Evolutionary conservation across 2,888 invertebrate genomes (phyloP), one percentile per base, ranked within the genome.

Genomic region (Dryocosmus kuriphilus): DNA sequence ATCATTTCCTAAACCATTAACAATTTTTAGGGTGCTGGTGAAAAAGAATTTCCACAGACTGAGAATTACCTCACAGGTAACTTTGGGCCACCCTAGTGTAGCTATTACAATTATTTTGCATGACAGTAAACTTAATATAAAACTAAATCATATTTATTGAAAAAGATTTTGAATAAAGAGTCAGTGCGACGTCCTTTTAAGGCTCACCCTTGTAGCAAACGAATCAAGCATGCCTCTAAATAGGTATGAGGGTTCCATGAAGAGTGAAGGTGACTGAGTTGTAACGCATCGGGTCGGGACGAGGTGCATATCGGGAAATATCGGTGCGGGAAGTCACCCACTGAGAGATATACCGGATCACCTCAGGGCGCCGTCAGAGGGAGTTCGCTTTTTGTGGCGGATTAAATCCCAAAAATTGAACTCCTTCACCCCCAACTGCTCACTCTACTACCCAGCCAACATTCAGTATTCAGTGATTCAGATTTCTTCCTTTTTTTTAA

Each of bases 281-380:
- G 65, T 22, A 63, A n/a, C 32, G 65, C 38, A 65, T 38, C 38
- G 38, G 65, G 51, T 27, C 67, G 46, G 67, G 22, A 67, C 27
- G 67, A 71, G 30, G 67, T 71, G 51, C 67, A 71, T 71, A 71
- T 71, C 46, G 67, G 51, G 30, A 71, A 71, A 71, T 51, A 76
- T 77, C 77, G 74, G 76, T 61, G 77, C 61, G 77, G 79, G 81
- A 76, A 74, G 79, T 78, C 82, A 78, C 81, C 82, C 76, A 81
- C 82, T 81, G 80, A 30, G 82, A 82, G 79, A 81, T 78, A 82
- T 78, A 81, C 78, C 81, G 75, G 57, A 77, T 82, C 81, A 78
- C 80, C 78, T 82, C 79, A 77, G 82, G 80, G 79, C 78, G 80
- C 82, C 82, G 79, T 78, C 81, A 77, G 78, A 73, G 77, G 51